Base-by-base conservation (phyloP, 2,113 vertebrate species). In the Tenrec ecaudatus region DNA sequence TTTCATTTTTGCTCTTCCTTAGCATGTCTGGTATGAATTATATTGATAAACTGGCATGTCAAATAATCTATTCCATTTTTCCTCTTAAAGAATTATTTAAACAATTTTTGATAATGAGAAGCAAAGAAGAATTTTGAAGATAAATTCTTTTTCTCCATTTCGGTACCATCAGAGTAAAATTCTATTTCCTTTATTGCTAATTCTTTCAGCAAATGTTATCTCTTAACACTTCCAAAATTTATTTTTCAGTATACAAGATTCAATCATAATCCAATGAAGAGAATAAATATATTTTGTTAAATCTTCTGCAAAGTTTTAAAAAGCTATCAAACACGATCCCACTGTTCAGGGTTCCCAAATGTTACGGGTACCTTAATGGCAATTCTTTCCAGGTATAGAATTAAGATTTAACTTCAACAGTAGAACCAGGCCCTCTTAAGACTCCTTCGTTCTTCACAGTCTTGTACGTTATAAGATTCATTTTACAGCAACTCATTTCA, bases 51-150 rank as follows among this genome's bases (percentile, higher is more conserved):
- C 31, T 53, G 10, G 22, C 69, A 22, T 88, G n/a, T 85, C 22
- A 93, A 81, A 82, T 40, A 79, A 77, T 81, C 73, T 38, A 47
- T 60, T 73, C 78, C 11, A 10, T 2, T 90, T 62, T 90, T 92
- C 29, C 25, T 87, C 27, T 92, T 16, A 17, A 62, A 62, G 19
- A 40, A 31, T 90, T 82, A 38, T 43, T 88, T 93, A 33, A 29
- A 33, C 31, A 71, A 36, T 73, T 66, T 66, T 80, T 88, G 64
- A 93, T 43, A 77, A 88, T 79, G 25, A 83, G 77, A 31, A 90
- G 62, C 89, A 93, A 57, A 82, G n/a, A 87, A 81, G 23, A 87
- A 78, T 90, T 93, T 93, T 77, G 23, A 91, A 91, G 58, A 57
- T 73, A 73, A 93, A 76, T 75, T 84, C 1, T 86, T 93, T 86